A percentile compares a stretch with the other conserved stretches of the same genome.
phyloP scores from a whole-genome alignment of 2,113 vertebrate species.

The Hystrix cristata region DNA sequence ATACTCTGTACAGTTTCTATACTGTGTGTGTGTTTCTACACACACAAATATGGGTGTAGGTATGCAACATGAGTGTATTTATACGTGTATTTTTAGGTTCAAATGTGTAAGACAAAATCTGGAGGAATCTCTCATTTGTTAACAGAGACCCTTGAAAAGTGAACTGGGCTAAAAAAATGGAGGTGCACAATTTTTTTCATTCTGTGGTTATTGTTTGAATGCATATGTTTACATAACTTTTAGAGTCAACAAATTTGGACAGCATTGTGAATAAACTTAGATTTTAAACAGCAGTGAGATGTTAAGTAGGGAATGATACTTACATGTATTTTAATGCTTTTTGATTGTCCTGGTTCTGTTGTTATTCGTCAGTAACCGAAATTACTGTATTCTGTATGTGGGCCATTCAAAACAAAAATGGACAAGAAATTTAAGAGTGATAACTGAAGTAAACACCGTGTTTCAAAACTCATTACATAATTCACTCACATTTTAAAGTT shows the following conservation, averaged over 20 bases:
- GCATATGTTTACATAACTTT: not conserved
- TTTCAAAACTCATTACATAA: constrained; percentile 27
- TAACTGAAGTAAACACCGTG: not conserved
- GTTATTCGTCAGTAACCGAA: not conserved
- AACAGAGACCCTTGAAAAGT: not conserved
- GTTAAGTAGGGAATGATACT: not conserved
- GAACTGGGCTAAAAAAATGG: not conserved
- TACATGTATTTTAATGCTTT: constrained; percentile 20
- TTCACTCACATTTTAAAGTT: constrained; percentile 10
- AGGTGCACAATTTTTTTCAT: not conserved
- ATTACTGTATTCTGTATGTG: not conserved
- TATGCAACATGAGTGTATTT: not conserved
- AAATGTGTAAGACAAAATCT: not conserved
- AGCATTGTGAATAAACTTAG: constrained; percentile 14
- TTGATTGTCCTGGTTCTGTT: not conserved
- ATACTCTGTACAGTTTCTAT: not conserved
- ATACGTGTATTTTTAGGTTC: not conserved
- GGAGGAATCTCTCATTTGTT: not conserved
- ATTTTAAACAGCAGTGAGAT: constrained; percentile 25
- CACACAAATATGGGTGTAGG: not conserved
- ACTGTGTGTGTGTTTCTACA: not conserved
- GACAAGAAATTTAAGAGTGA: not conserved
- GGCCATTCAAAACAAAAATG: not conserved
- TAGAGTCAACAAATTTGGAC: not conserved
- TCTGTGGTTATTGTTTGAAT: not conserved